Conservation (phyloP, 2,888 invertebrate genomes). For the Encarsia formosa region DNA sequence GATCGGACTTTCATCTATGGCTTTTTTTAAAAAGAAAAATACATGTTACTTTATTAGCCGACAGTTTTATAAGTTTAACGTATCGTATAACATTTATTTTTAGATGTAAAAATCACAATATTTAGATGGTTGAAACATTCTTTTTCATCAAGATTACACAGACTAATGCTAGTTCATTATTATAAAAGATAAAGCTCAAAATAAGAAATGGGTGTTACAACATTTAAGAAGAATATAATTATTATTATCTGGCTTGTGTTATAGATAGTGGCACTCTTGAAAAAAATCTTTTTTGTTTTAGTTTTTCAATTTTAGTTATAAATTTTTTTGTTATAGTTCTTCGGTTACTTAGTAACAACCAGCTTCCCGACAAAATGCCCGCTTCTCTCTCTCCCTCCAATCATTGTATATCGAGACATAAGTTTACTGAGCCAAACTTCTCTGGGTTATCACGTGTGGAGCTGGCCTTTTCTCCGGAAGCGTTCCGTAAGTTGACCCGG, state of each 20-base stretch:
- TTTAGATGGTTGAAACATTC: no score
- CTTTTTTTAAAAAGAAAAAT: constrained; percentile 6
- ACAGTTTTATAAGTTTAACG: no score
- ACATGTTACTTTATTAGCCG: constrained; percentile 7
- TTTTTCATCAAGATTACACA: no score
- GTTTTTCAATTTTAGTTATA: background rate
- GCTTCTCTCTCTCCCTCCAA: constrained; percentile 1
- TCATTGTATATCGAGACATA: constrained; percentile 20
- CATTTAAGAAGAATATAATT: constrained; percentile 10
- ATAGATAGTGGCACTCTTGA: constrained; percentile 1
- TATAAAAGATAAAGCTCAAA: no score
- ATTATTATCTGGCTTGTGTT: background rate
- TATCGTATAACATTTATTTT: background rate
- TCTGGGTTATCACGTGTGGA: constrained; percentile 44
- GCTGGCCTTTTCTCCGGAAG: constrained; percentile 52
- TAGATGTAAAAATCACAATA: constrained; percentile 15
- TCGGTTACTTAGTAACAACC: constrained; percentile 15
- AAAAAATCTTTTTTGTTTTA: constrained; percentile 4
- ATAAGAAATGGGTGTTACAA: constrained; percentile 3
- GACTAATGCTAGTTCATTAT: no score
- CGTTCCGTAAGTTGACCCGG: constrained; percentile 60
- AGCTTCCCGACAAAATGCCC: constrained; percentile 13
- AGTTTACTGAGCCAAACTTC: constrained; percentile 4
- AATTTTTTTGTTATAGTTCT: constrained; percentile 3
- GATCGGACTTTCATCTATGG: constrained; percentile 6